Conservation (phyloP, 2,113 vertebrate species). For the Alexandromys fortis region DNA sequence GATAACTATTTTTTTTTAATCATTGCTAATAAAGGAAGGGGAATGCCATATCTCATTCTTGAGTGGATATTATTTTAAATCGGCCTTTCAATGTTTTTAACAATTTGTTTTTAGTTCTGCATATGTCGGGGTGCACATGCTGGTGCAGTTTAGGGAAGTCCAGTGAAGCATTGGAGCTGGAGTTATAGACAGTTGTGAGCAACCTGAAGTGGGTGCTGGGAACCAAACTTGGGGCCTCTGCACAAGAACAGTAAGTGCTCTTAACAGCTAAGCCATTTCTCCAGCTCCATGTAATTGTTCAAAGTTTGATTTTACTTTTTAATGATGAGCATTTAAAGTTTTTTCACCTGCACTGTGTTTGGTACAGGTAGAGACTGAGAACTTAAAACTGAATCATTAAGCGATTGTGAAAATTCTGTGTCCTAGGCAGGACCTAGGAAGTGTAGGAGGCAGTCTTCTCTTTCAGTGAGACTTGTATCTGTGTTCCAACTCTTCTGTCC, state of each 20-base stretch:
- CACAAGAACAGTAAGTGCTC: background rate
- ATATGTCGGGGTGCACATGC: background rate
- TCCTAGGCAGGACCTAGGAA: background rate
- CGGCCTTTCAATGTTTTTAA: background rate
- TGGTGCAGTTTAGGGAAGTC: too few species aligned
- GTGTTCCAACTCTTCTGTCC: background rate
- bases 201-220: background rate
- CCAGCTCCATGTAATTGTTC: background rate
- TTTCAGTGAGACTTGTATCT: background rate
- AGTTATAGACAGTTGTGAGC: background rate
- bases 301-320: background rate
- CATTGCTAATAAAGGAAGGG: background rate
- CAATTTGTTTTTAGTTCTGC: background rate
- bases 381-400: background rate
- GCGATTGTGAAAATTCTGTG: background rate
- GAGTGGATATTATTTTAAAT: background rate
- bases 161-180: background rate
- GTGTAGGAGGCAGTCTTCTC: constrained; percentile 12
- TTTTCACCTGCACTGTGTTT: background rate
- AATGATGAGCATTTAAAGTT: background rate
- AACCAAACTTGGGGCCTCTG: background rate
- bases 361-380: background rate
- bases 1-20: background rate
- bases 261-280: background rate
- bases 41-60: background rate